phyloP scores from a whole-genome alignment of 2,888 invertebrate species.

The Esperia sulphurella region DNA sequence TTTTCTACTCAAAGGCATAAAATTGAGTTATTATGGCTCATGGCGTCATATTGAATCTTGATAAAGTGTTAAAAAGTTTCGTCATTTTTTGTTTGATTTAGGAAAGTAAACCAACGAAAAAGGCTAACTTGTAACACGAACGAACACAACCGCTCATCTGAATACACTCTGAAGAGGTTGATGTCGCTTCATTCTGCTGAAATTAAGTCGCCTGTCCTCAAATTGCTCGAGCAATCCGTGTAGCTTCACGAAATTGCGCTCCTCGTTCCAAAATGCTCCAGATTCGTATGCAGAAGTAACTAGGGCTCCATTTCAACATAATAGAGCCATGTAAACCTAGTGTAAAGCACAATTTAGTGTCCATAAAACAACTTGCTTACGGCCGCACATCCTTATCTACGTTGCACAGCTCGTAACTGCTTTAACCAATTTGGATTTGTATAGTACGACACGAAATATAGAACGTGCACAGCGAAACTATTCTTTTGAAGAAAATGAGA shows the following conservation, averaged over 20 bases:
- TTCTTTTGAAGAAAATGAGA: no score
- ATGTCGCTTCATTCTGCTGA: background rate
- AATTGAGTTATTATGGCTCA: no score
- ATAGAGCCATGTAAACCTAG: constrained; percentile 14
- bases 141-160: background rate
- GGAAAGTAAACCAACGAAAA: no score
- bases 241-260: background rate
- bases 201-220: constrained; percentile 4
- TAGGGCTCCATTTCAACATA: constrained; percentile 22
- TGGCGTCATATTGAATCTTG: no score
- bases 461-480: background rate
- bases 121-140: no score
- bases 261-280: constrained; percentile 19
- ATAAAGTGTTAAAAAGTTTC: no score
- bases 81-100: no score
- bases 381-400: background rate
- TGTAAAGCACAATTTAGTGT: constrained; percentile 19
- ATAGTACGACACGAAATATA: background rate
- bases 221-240: constrained; percentile 3
- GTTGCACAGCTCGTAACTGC: background rate
- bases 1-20: no score
- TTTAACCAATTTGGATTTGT: background rate
- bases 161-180: background rate
- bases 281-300: constrained; percentile 26
- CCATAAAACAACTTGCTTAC: constrained; percentile 15